Base-by-base conservation (phyloP, 1,140 invertebrate genomes). In the Idris sp. region DNA sequence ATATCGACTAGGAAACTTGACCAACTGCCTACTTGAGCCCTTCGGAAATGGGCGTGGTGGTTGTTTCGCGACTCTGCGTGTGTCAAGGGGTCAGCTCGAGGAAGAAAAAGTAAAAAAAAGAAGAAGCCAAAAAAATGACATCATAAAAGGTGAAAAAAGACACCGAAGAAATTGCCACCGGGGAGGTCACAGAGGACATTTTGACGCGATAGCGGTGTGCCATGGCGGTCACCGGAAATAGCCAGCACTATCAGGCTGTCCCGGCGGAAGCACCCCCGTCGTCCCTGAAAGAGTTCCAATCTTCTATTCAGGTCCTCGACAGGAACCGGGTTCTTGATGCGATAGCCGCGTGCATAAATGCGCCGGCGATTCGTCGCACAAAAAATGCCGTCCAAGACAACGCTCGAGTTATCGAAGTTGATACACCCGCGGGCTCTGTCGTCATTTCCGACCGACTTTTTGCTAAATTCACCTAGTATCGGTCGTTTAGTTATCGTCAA, bases 221-320 rank as follows among this genome's bases (percentile, higher is more conserved):
- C 81, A 85, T 79, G 83, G 80, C 83, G 83, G 82, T 79, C 85
- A 85, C 75, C 85, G 85, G 84, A 86, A 86, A 86, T 86, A 86
- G 82, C 85, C 83, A 81, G 82, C 79, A 86, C 85, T 86, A 86
- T 86, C 28, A 9, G 4, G 83, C 77, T 79, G 76, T 78, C 76
- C 81, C 75, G 80, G 82, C 85, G 85, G 85, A 86, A 86, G 82
- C 79, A 79, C 75, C 79, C 72, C 77, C 83, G 83, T 82, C 82
- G 83, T 74, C 81, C 65, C 83, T 84, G 80, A 86, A 86, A 86
- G 83, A 86, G 79, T 86, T 84, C 83, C 85, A 86, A 86, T 86
- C 85, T 86, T 86, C 85, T 83, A 85, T 86, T 86, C 84, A 86
- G 73, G 56, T 53, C 44, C 76, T 58, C 75, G 35, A 22, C 19